These are phyloP conservation scores for Dendrocincla fuliginosa DNA, from an alignment of 2,797 vertebrate species.

Conservation along the genomic window DNA sequence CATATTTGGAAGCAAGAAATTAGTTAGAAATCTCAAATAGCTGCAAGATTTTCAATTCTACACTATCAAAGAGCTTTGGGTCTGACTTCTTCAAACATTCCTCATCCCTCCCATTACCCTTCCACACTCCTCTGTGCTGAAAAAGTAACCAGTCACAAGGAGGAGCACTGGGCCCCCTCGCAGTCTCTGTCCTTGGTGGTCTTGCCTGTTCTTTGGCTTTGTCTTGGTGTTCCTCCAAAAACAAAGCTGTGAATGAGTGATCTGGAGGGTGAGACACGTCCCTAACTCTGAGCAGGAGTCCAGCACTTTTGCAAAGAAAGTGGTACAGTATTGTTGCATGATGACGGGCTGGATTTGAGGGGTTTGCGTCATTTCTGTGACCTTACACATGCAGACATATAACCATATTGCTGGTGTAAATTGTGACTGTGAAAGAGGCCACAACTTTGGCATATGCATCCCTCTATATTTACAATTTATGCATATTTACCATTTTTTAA, in stretches of 20 bases:
- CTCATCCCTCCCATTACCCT: neutral
- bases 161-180: neutral
- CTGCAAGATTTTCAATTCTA: neutral
- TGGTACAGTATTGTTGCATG: neutral
- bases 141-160: accelerated
- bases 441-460: neutral
- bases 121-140: neutral
- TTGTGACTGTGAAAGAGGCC: neutral
- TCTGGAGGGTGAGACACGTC: neutral
- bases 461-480: neutral
- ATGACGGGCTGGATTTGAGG: neutral
- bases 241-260: accelerated
- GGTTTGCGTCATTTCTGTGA: neutral
- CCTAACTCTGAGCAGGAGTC: neutral
- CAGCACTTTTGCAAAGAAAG: neutral
- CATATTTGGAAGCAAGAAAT: constrained; percentile 13
- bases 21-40: neutral
- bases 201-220: neutral
- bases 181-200: neutral
- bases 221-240: neutral
- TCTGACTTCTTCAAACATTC: neutral
- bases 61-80: neutral
- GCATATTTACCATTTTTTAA: neutral
- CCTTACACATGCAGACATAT: neutral
- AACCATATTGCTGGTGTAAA: neutral